Evolutionary conservation across 2,113 vertebrate genomes (phyloP), one percentile per base, ranked within the genome.

Genomic region (Meleagris gallopavo): DNA sequence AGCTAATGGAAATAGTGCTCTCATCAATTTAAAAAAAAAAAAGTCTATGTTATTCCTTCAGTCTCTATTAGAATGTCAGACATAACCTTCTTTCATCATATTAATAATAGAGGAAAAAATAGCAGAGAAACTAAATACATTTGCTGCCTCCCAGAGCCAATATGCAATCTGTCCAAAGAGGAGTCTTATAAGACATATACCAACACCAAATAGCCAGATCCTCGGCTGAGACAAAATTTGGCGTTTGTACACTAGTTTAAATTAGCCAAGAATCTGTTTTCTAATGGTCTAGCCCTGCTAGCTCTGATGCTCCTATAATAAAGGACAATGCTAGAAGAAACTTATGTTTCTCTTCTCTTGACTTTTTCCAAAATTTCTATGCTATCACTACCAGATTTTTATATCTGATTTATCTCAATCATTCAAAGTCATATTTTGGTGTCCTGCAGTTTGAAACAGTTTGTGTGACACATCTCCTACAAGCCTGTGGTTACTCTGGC

Each of bases 1-100:
- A 40, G 48, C 70, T 91, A 94, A 90, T 69, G 58, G 48, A 90
- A 94, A 62, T 86, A 83, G 62, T 52, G 41, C 17, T 89, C 74
- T 4, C 16, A 88, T 86, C 45, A 67, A 43, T 1, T 46, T 12
- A 11, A 34, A 43, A 52, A 19, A 72, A 21, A 18, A 15, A 57
- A 54, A 62, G 40, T 8, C 10, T 62, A 4, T 11, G 45, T 45
- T 91, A 77, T 52, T 83, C 46, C 6, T 77, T 69, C 41, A 70
- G 12, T 71, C 5, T 81, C 46, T 75, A 81, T 82, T 40, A 15
- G 90, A 90, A 95, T 72, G 52, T 27, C 32, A 90, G 29, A 8
- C 12, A 8, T 55, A 77, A 57, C 21, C 38, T 66, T 62, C 72
- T 73, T 66, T 41, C 9, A 89, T 62, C 32, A 58, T 60, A 22